phyloP scores from a whole-genome alignment of 2,113 vertebrate species.

The Amphiprion percula region DNA sequence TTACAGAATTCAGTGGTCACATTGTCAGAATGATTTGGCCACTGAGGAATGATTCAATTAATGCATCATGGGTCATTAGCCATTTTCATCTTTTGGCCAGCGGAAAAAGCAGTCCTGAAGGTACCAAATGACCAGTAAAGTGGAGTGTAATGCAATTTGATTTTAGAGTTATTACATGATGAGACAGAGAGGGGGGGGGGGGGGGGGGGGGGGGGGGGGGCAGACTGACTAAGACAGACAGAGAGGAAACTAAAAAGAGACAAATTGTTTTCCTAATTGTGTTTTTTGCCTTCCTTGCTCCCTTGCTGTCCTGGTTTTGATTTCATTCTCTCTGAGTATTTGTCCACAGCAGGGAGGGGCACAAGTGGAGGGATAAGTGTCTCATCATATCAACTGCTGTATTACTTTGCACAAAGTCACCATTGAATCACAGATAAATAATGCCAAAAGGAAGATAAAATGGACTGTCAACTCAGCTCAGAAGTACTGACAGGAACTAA shows the following conservation, averaged over 20 bases:
- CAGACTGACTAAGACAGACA: slow-evolving; percentile 8
- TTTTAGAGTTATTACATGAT: slow-evolving; percentile 75
- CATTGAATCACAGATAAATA: slow-evolving; percentile 54
- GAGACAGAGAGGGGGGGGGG: slow-evolving; percentile 20
- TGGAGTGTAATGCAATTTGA: slow-evolving; percentile 78
- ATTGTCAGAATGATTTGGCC: slow-evolving; percentile 81
- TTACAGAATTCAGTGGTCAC: slow-evolving; percentile 77
- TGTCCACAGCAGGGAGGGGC: slow-evolving; percentile 24
- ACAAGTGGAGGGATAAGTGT: slow-evolving; percentile 29
- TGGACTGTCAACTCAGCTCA: slow-evolving; percentile 56
- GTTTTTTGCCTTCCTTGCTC: slow-evolving; percentile 26
- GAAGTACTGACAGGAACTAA: slow-evolving; percentile 35
- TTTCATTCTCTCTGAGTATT: slow-evolving; percentile 41
- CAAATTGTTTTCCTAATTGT: slow-evolving; percentile 58
- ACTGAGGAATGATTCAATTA: slow-evolving; percentile 80
- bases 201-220: slow-evolving; percentile 11
- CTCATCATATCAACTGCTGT: slow-evolving; percentile 51
- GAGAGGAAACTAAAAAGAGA: slow-evolving; percentile 24
- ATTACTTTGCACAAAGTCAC: slow-evolving; percentile 43
- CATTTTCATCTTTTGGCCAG: slow-evolving; percentile 61
- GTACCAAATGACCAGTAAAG: slow-evolving; percentile 75
- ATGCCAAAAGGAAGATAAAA: slow-evolving; percentile 53
- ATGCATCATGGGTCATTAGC: slow-evolving; percentile 80
- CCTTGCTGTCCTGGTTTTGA: slow-evolving; percentile 23
- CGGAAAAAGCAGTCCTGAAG: slow-evolving; percentile 56